phyloP scores from a whole-genome alignment of 2,888 invertebrate species.

The Rhogogaster chlorosoma region DNA sequence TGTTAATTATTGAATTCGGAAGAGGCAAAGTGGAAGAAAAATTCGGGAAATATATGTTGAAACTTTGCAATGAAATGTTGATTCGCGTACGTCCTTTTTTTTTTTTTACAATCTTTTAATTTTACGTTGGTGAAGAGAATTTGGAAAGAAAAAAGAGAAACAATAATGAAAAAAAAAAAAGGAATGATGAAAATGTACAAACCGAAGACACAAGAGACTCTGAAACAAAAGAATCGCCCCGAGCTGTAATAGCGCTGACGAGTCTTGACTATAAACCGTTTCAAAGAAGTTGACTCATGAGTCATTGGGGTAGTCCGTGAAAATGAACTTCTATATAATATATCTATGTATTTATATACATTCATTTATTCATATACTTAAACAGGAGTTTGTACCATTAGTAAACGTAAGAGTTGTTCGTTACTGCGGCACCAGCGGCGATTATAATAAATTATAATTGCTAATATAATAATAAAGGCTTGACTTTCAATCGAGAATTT shows the following conservation, averaged over 20 bases:
- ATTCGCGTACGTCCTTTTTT: neutral
- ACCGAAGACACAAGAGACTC: neutral
- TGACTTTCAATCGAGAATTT: neutral
- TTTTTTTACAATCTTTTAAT: neutral
- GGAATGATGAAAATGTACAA: neutral
- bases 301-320: slow-evolving; percentile 30
- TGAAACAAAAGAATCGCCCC: slow-evolving; percentile 34
- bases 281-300: slow-evolving; percentile 21
- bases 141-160: neutral
- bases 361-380: neutral
- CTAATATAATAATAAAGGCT: neutral
- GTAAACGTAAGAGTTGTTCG: neutral
- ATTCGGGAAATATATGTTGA: neutral
- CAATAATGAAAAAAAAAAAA: neutral
- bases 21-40: neutral
- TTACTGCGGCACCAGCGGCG: neutral
- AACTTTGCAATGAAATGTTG: neutral
- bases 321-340: neutral
- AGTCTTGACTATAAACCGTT: slow-evolving; percentile 1
- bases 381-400: neutral
- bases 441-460: neutral
- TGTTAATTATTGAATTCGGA: neutral
- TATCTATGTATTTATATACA: neutral
- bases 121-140: neutral
- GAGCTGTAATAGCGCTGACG: neutral